phyloP scores from a whole-genome alignment of 92 coral and sea anemone species.

The Metridium senile region DNA sequence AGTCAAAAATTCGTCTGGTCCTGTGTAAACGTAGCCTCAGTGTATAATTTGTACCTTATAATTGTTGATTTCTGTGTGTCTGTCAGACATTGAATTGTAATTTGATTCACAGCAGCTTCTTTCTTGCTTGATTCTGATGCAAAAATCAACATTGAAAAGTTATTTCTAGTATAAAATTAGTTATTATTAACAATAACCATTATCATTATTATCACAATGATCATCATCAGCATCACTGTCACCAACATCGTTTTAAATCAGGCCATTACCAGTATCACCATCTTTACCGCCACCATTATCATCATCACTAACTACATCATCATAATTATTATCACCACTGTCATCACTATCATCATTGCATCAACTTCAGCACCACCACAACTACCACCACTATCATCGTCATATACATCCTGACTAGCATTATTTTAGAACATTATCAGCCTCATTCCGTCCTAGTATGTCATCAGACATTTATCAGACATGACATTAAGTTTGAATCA shows the following conservation, averaged over 20 bases:
- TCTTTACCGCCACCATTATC: not conserved
- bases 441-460: no score
- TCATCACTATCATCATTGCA: not conserved
- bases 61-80: constrained; percentile 70
- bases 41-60: constrained; percentile 68
- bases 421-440: no score
- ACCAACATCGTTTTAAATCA: not conserved
- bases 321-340: not conserved
- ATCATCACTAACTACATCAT: not conserved
- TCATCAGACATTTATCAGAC: no score
- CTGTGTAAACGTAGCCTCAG: no score
- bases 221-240: not conserved
- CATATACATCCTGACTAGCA: no score
- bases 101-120: constrained; percentile 13
- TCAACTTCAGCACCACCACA: no score
- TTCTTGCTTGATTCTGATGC: constrained; percentile 12
- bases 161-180: not conserved
- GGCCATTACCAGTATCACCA: not conserved
- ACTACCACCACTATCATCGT: no score
- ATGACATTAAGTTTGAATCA: no score
- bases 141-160: not conserved
- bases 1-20: no score
- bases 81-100: constrained; percentile 46
- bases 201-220: not conserved
- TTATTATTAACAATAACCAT: not conserved